Percentiles rank a stretch among this genome's conserved stretches.
phyloP scores from a whole-genome alignment of 2,888 invertebrate genomes.

The Tachina fera region DNA sequence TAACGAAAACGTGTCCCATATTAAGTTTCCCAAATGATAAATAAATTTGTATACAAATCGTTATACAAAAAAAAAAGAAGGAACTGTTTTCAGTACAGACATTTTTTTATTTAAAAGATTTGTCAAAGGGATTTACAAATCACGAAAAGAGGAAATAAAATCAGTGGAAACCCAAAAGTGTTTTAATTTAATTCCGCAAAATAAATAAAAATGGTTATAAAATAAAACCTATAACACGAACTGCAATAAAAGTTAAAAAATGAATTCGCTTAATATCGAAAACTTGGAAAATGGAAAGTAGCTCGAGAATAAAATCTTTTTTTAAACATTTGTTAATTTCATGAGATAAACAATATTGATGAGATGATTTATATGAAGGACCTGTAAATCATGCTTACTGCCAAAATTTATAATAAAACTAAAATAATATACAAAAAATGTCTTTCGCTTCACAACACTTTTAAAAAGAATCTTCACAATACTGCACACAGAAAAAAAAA shows the following conservation, averaged over 20 bases:
- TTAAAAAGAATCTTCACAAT: too few species aligned
- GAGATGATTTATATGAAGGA: too few species aligned
- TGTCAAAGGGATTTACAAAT: constrained; percentile 36
- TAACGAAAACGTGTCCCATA: constrained; percentile 24
- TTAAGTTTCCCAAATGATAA: neutral
- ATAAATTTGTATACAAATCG: constrained; percentile 17
- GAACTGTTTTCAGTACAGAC: neutral
- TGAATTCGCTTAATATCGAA: neutral
- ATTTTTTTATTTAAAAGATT: constrained; percentile 8
- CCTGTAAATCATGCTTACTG: too few species aligned
- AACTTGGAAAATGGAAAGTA: too few species aligned
- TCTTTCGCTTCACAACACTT: too few species aligned
- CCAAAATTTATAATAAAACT: too few species aligned
- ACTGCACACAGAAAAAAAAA: too few species aligned
- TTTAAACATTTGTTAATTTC: too few species aligned
- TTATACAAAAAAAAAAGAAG: constrained; percentile 7
- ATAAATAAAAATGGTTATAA: neutral
- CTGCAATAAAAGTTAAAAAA: neutral
- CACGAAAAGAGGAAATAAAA: neutral
- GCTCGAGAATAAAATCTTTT: too few species aligned
- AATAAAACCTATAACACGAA: neutral
- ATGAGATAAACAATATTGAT: too few species aligned
- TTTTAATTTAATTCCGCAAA: constrained; percentile 3
- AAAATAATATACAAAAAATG: too few species aligned
- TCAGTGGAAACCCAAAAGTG: constrained; percentile 2